These are phyloP conservation scores for Atlantisia rogersi DNA, from an alignment of 2,113 vertebrate species.

Conservation along the genomic window DNA sequence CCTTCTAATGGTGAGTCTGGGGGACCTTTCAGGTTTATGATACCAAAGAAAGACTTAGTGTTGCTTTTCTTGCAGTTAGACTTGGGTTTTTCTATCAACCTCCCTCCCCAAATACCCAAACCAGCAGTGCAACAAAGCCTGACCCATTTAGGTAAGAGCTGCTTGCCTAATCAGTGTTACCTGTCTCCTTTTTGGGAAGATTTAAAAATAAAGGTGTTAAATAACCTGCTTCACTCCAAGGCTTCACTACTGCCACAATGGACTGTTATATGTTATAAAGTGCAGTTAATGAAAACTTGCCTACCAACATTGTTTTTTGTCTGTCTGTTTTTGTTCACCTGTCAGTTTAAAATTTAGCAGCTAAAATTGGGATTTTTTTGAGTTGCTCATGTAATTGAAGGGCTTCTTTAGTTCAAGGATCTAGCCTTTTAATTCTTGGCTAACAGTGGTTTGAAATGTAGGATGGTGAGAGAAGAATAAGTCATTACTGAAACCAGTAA, in stretches of 20 bases:
- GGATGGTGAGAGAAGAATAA: neutral
- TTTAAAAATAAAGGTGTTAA: neutral
- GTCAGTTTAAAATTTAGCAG: neutral
- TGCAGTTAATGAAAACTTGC: neutral
- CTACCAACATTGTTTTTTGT: neutral
- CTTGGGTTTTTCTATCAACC: neutral
- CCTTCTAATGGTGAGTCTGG: conserved; percentile 94
- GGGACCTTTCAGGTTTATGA: neutral
- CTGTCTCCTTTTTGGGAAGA: neutral
- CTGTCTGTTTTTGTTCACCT: neutral
- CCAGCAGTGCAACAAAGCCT: neutral
- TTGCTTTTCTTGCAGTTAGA: neutral
- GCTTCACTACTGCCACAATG: neutral
- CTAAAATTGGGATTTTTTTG: neutral
- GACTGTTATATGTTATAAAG: neutral
- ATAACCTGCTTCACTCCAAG: neutral
- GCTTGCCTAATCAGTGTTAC: neutral
- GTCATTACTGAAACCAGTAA: neutral
- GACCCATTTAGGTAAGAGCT: rapidly evolving
- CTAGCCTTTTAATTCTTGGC: neutral
- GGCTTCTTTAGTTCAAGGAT: neutral
- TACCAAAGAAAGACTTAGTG: neutral
- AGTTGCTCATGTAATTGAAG: neutral
- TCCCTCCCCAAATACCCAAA: neutral
- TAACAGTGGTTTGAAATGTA: neutral